These are phyloP conservation scores for Tachysurus vachellii DNA, from an alignment of 2,113 vertebrate species.

Conservation along the genomic window DNA sequence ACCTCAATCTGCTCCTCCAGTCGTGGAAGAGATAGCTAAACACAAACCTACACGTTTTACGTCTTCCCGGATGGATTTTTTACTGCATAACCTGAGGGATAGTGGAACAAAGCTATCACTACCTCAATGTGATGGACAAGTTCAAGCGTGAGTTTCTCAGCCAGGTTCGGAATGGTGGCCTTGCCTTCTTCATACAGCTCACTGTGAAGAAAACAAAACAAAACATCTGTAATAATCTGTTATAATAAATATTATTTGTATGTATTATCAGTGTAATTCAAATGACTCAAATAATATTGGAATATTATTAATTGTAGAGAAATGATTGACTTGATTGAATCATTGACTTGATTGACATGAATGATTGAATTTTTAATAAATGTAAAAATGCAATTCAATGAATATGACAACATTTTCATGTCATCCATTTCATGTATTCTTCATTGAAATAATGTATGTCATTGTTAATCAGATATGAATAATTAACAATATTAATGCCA, in stretches of 20 bases:
- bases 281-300: neutral
- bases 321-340: neutral
- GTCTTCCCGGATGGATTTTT: neutral
- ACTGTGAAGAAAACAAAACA: conserved; percentile 48
- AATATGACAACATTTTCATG: neutral
- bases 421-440: neutral
- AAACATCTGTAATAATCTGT: conserved; percentile 58
- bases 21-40: conserved; percentile 69
- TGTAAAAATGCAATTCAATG: neutral
- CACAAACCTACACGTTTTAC: neutral
- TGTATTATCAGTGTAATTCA: neutral
- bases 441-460: neutral
- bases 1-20: conserved; percentile 71
- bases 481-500: neutral
- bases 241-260: neutral
- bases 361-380: neutral
- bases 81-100: neutral
- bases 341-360: no score
- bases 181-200: conserved; percentile 63
- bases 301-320: neutral
- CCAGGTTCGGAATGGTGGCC: conserved; percentile 71
- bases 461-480: neutral
- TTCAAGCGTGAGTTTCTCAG: conserved; percentile 74
- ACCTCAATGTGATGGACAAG: conserved; percentile 75
- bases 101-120: neutral